phyloP scores from a whole-genome alignment of 1,140 invertebrate genomes.

The Brachionus angularis region DNA sequence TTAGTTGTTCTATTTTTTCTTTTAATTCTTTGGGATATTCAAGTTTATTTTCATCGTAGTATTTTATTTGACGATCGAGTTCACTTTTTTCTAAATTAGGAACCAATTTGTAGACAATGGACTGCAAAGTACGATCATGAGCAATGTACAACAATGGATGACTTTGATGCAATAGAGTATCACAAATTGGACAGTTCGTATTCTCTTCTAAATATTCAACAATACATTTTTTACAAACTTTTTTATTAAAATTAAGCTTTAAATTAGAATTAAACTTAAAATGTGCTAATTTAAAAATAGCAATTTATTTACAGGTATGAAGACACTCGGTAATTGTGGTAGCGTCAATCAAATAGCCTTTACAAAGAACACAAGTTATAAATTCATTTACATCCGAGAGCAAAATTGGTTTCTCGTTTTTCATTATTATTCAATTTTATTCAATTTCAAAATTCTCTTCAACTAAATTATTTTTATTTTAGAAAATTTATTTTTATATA shows the following conservation, averaged over 20 bases:
- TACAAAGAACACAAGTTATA: slow-evolving; percentile 57
- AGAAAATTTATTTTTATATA: too few relatives aligned
- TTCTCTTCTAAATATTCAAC: slow-evolving; percentile 56
- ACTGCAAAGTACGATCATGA: slow-evolving; percentile 95
- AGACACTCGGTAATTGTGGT: slow-evolving; percentile 61
- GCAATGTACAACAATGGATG: slow-evolving; percentile 64
- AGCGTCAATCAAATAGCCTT: slow-evolving; percentile 60
- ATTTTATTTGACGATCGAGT: slow-evolving; percentile 29
- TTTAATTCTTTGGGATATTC: slow-evolving; percentile 6
- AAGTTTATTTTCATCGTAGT: slow-evolving; percentile 17
- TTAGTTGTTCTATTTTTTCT: slow-evolving; percentile 10
- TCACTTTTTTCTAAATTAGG: slow-evolving; percentile 49
- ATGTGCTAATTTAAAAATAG: too few relatives aligned
- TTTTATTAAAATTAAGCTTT: slow-evolving; percentile 43
- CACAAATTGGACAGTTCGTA: slow-evolving; percentile 56
- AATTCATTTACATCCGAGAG: slow-evolving; percentile 35
- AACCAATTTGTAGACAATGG: slow-evolving; percentile 88
- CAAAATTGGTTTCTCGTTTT: slow-evolving; percentile 36
- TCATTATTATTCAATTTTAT: too few relatives aligned
- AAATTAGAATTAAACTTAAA: background rate
- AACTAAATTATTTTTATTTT: too few relatives aligned
- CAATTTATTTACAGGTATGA: slow-evolving; percentile 60
- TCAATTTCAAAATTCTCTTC: too few relatives aligned
- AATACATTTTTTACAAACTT: slow-evolving; percentile 60
- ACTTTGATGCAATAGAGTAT: slow-evolving; percentile 59